Percentiles rank a stretch among this genome's conserved stretches.
phyloP scores from a whole-genome alignment of 2,797 vertebrate species.

The Capromys pilorides region DNA sequence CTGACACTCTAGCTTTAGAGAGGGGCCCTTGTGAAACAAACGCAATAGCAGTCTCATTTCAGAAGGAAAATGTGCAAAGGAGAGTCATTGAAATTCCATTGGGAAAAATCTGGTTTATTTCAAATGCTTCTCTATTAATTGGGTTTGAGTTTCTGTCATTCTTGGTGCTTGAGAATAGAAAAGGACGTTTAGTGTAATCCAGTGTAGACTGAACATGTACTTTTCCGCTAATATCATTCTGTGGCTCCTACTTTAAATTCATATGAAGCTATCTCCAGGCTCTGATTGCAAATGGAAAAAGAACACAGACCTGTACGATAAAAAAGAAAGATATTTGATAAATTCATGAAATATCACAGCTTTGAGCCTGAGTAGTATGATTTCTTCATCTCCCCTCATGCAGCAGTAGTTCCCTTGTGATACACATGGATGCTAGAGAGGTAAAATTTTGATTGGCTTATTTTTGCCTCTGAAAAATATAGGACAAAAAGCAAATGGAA shows the following conservation, averaged over 20 bases:
- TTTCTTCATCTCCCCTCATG: background rate
- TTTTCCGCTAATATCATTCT: background rate
- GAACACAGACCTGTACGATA: background rate
- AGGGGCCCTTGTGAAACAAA: conserved; percentile 27
- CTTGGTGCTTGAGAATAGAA: background rate
- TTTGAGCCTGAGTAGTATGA: background rate
- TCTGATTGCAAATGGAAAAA: conserved; percentile 26
- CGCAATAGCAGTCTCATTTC: conserved; percentile 11
- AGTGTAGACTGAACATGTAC: background rate
- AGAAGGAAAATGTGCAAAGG: conserved; percentile 21
- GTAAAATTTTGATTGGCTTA: conserved; percentile 27
- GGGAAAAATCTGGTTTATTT: conserved; percentile 16
- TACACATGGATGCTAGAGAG: background rate
- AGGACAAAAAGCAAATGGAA: conserved; percentile 6
- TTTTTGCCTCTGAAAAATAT: conserved; percentile 10
- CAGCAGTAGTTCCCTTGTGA: background rate
- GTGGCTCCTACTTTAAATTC: conserved; percentile 6
- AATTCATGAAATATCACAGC: conserved; percentile 23
- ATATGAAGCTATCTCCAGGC: background rate
- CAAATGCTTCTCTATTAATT: conserved; percentile 32
- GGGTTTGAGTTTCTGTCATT: conserved; percentile 48
- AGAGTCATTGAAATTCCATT: conserved; percentile 36
- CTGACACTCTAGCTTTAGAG: conserved; percentile 7
- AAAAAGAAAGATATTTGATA: conserved; percentile 6
- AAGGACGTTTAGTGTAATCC: background rate